Evolutionary conservation across 2,797 vertebrate species (phyloP), one percentile per base, ranked within the genome.

Genomic region (Falco concolor): DNA sequence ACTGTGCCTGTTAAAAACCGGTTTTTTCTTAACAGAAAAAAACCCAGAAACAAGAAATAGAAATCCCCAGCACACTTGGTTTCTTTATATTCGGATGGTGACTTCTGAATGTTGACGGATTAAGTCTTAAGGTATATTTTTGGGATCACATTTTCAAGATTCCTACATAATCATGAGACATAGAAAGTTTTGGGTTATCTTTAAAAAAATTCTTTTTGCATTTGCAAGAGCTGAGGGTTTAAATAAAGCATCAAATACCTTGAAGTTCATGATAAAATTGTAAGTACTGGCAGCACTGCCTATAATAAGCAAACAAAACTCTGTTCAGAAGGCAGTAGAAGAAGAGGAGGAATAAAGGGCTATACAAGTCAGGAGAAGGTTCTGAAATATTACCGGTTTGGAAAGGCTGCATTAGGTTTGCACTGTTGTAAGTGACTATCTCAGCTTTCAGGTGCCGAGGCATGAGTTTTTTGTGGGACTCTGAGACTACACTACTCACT

Each of bases 201-300:
- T 93, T 9, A 90, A 90, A 87, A 87, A 86, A 81, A 40, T 7
- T 61, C 8, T 59, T 91, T 86, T 82, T 92, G 57, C 56, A 68
- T 82, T 87, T 74, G 20, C 53, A 72, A 72, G 68, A 89, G 68
- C 78, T 75, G 49, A 80, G 60, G 52, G 17, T 83, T 95, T 94
- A 93, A 94, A 94, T 84, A 95, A 94, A 96, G 90, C 88, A 97
- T 95, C 74, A 94, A 90, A 89, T 82, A 95, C 36, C 45, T 47
- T 2, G 0, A 93, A 90, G 34, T 88, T 90, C 54, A 59, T 5
- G 34, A 94, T 56, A 54, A 88, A 95, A 78, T 74, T 79, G 44
- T 81, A 87, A 74, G 74, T 82, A 73, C 40, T 69, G 52, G 70
- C 53, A 91, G 49, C 32, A 47, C 13, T 76, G 77, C 63, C 22